Percentiles rank a stretch among this genome's conserved stretches.
Conservation (phyloP, 2,113 vertebrate species). For the Holacanthus passer region DNA sequence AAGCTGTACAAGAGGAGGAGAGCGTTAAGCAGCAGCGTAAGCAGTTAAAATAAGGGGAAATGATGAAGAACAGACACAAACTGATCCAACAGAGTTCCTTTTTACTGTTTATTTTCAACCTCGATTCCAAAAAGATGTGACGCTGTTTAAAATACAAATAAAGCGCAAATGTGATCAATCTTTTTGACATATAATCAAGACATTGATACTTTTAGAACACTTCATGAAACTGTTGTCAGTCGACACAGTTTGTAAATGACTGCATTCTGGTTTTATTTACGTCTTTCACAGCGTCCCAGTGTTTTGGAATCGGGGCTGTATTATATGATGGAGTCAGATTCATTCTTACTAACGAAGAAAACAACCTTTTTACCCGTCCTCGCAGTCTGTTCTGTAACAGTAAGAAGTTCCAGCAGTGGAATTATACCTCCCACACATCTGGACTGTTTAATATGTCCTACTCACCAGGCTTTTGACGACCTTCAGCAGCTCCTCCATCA, state of each 20-base stretch:
- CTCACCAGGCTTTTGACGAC: conserved; percentile 98
- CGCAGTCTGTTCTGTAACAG: neutral
- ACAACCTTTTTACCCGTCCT: neutral
- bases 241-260: too few species aligned
- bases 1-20: conserved; percentile 81
- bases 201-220: too few species aligned
- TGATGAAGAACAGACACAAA: neutral
- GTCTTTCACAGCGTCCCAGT: too few species aligned
- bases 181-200: too few species aligned
- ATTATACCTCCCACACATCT: neutral
- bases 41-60: neutral
- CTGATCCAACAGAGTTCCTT: too few species aligned
- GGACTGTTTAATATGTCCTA: neutral
- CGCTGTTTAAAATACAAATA: too few species aligned
- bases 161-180: too few species aligned
- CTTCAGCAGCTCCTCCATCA: conserved; percentile 99
- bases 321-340: neutral
- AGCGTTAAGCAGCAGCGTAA: neutral
- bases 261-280: too few species aligned
- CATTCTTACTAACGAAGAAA: neutral
- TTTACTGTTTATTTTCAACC: too few species aligned
- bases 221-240: too few species aligned
- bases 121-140: too few species aligned
- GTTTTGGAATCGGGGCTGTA: too few species aligned
- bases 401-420: neutral